phyloP scores from a whole-genome alignment of 2,113 vertebrate genomes.

The Gopherus evgoodei region DNA sequence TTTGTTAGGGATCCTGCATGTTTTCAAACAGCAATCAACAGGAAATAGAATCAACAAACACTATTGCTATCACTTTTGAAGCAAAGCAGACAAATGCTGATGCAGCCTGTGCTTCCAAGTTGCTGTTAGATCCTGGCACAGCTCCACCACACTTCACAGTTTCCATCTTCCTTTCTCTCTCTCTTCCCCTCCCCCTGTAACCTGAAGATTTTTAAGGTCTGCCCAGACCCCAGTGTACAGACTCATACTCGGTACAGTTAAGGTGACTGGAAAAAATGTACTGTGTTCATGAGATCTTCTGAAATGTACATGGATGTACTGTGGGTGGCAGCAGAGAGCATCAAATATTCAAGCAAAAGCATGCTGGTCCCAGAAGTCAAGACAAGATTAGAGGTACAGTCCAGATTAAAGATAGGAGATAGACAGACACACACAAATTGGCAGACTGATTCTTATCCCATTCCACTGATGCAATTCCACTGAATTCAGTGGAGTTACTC shows the following conservation, averaged over 20 bases:
- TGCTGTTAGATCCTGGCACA: not conserved
- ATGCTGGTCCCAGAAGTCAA: not conserved
- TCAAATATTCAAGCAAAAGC: accelerated
- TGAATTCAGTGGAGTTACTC: not conserved
- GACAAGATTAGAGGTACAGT: accelerated
- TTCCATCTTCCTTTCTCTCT: not conserved
- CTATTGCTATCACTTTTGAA: not conserved
- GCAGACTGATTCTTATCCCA: not conserved
- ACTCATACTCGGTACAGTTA: accelerated
- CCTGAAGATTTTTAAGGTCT: not conserved
- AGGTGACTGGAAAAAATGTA: not conserved
- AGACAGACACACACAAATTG: not conserved
- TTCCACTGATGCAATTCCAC: not conserved
- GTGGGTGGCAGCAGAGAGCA: constrained; percentile 50
- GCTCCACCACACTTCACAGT: not conserved
- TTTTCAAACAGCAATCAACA: not conserved
- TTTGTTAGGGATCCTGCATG: not conserved
- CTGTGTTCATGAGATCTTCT: not conserved
- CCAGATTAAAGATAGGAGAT: not conserved
- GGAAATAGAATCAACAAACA: not conserved
- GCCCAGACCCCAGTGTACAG: accelerated
- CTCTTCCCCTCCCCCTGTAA: accelerated
- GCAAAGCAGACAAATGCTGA: not conserved
- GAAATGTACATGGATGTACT: not conserved
- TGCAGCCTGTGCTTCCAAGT: not conserved